These are phyloP conservation scores for Potorous gilbertii DNA, from an alignment of 2,797 vertebrate species.

Conservation along the genomic window DNA sequence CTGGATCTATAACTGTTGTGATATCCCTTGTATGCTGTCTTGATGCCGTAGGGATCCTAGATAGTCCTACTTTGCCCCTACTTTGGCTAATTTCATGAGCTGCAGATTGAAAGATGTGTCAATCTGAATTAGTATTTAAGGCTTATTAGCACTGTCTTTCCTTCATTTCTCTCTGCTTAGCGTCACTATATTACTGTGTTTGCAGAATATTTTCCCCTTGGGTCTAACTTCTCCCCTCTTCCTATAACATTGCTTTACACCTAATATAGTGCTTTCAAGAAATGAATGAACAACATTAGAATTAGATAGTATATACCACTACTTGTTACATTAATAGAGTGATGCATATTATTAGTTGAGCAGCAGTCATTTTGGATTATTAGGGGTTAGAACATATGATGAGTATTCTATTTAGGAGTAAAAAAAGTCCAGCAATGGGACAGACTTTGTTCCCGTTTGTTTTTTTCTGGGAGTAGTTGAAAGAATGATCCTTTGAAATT, in stretches of 20 bases:
- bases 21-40: neutral
- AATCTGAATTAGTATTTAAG: neutral
- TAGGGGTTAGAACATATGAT: neutral
- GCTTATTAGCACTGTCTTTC: neutral
- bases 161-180: neutral
- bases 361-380: neutral
- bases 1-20: neutral
- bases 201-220: neutral
- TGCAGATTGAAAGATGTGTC: neutral
- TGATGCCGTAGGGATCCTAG: neutral
- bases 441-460: neutral
- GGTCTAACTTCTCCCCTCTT: neutral
- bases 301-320: neutral
- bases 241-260: neutral
- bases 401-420: neutral
- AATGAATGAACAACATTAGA: neutral
- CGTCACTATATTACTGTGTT: neutral
- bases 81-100: neutral
- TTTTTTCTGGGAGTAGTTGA: constrained; percentile 2
- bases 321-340: neutral
- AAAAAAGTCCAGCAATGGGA: neutral
- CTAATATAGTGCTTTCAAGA: neutral
- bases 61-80: neutral
- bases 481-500: neutral
- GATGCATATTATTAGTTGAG: neutral